phyloP scores from a whole-genome alignment of 1,140 invertebrate genomes.

The Philaenus spumarius region DNA sequence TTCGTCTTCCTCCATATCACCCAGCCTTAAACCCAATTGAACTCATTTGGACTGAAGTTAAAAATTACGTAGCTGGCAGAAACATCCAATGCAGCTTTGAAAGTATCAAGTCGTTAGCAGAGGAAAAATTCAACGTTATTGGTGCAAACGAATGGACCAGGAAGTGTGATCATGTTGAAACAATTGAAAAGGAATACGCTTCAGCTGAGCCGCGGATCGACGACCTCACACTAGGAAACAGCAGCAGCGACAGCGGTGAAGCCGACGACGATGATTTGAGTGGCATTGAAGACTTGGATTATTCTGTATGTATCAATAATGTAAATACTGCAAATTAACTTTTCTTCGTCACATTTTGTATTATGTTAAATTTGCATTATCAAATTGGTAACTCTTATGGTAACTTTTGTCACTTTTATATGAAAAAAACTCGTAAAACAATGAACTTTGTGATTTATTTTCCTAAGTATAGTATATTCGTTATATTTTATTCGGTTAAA shows the following conservation, averaged over 20 bases:
- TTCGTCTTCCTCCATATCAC: constrained; percentile 27
- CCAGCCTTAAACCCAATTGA: no score
- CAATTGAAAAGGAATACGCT: constrained; percentile 6
- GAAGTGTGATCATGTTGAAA: constrained; percentile 13
- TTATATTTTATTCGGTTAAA: no score
- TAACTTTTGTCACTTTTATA: no score
- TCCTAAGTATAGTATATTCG: no score
- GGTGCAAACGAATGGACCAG: constrained; percentile 32
- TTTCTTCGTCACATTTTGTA: no score
- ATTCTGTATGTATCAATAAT: background rate
- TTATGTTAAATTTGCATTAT: no score
- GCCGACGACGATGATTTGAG: background rate
- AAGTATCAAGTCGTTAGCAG: no score
- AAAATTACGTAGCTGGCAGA: constrained; percentile 32
- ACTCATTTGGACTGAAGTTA: constrained; percentile 32
- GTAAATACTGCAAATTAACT: background rate
- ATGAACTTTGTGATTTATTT: no score
- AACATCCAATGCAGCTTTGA: constrained; percentile 30
- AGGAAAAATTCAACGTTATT: constrained; percentile 35
- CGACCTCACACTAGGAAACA: background rate
- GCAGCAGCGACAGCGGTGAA: background rate
- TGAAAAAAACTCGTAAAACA: no score
- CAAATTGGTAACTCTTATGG: no score
- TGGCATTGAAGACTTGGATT: background rate
- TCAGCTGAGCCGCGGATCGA: no score